Percentiles rank a stretch among this genome's conserved stretches.
Evolutionary conservation across 2,888 invertebrate species (phyloP).

Genomic region (Apocheima hispidaria): DNA sequence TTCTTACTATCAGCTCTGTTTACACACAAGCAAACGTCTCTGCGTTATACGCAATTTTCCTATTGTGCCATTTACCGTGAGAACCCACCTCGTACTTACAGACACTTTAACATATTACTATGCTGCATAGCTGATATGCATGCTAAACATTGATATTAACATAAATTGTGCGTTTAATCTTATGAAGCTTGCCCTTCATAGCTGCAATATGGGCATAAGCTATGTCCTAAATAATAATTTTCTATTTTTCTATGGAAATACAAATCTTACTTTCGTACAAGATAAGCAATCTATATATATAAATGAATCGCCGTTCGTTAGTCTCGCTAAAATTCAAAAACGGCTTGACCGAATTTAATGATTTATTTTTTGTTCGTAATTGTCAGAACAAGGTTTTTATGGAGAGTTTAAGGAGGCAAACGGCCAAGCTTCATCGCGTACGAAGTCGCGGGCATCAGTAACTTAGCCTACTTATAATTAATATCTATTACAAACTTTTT

Average conservation of each 20-base stretch:
- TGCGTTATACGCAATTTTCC: conserved; percentile 67
- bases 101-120: conserved; percentile 45
- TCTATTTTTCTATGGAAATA: not conserved
- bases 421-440: too few relatives aligned
- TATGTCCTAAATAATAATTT: not conserved
- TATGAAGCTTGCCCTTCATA: conserved; percentile 10
- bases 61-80: conserved; percentile 71
- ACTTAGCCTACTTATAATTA: too few relatives aligned
- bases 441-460: too few relatives aligned
- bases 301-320: too few relatives aligned
- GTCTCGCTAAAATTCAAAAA: too few relatives aligned
- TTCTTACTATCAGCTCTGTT: conserved; percentile 7
- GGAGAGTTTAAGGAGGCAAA: too few relatives aligned
- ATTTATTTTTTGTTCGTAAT: too few relatives aligned
- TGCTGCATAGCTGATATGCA: conserved; percentile 41
- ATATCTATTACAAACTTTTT: too few relatives aligned
- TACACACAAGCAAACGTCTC: conserved; percentile 15
- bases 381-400: too few relatives aligned
- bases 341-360: too few relatives aligned
- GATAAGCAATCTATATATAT: too few relatives aligned
- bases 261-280: too few relatives aligned
- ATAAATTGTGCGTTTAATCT: conserved; percentile 23
- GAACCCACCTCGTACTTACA: conserved; percentile 54
- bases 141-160: conserved; percentile 47
- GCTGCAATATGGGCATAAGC: not conserved